These are phyloP conservation scores for Sakesphorus luctuosus DNA, from an alignment of 2,113 vertebrate species.

Conservation along the genomic window DNA sequence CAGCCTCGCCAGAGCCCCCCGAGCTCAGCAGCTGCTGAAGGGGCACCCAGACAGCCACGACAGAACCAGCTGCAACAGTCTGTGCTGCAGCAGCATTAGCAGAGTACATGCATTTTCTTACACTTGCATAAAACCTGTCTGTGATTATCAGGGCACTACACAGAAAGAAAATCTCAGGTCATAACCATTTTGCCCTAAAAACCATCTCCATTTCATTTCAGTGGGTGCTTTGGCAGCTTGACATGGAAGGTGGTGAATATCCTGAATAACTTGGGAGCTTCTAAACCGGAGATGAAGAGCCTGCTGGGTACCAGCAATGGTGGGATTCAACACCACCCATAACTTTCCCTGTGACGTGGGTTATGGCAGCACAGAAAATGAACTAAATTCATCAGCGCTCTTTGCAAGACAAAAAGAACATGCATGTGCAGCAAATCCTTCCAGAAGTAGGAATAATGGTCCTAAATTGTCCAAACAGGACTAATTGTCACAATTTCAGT, in stretches of 20 bases:
- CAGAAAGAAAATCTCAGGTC: constrained; percentile 22
- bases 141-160: background rate
- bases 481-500: background rate
- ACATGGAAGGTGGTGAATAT: background rate
- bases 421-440: background rate
- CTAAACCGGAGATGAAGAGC: constrained; percentile 4
- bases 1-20: background rate
- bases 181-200: constrained; percentile 58
- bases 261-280: constrained; percentile 16
- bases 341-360: background rate
- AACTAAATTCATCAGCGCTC: background rate
- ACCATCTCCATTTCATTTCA: constrained; percentile 65
- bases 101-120: background rate
- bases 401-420: background rate
- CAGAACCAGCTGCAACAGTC: background rate
- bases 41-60: accelerated
- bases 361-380: background rate
- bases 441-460: background rate
- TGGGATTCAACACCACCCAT: background rate
- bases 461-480: background rate
- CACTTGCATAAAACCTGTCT: background rate
- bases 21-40: background rate
- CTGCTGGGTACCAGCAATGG: background rate
- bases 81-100: background rate
- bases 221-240: too few relatives aligned